phyloP scores from a whole-genome alignment of 1,140 invertebrate genomes.

The Drosophila neocordata region DNA sequence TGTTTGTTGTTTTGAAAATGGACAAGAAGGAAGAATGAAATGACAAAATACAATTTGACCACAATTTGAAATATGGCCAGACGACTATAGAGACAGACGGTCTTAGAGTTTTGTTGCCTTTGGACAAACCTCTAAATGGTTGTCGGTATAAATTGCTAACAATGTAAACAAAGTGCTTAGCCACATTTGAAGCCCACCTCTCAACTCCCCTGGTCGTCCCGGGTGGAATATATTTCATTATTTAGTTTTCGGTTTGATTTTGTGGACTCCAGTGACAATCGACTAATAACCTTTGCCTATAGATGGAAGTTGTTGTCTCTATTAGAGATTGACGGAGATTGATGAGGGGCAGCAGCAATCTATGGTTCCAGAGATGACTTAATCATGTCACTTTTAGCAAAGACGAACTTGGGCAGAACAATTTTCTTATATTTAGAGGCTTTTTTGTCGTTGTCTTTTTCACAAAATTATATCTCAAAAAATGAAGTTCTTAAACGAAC shows the following conservation, averaged over 20 bases:
- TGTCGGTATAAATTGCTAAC: conserved; percentile 43
- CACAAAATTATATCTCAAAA: too few relatives aligned
- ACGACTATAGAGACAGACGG: conserved; percentile 17
- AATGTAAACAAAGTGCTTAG: conserved; percentile 57
- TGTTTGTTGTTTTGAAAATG: conserved; percentile 48
- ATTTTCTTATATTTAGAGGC: too few relatives aligned
- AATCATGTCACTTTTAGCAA: too few relatives aligned
- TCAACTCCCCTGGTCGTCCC: neutral
- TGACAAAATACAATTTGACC: conserved; percentile 65
- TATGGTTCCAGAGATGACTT: too few relatives aligned
- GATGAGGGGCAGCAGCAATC: conserved; percentile 35
- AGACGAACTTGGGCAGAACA: too few relatives aligned
- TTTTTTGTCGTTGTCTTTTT: too few relatives aligned
- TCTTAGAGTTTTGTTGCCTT: neutral
- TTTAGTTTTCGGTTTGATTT: conserved; percentile 33
- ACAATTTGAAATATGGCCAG: conserved; percentile 66
- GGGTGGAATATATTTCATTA: conserved; percentile 35
- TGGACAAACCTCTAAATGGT: neutral
- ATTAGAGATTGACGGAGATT: conserved; percentile 71
- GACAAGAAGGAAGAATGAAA: conserved; percentile 23
- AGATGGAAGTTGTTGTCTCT: conserved; percentile 52
- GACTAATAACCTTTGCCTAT: neutral
- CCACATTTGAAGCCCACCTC: conserved; percentile 27
- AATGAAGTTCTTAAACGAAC: too few relatives aligned
- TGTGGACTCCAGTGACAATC: conserved; percentile 7